Conservation (phyloP, 2,888 invertebrate species). For the Nomada goodeniana region DNA sequence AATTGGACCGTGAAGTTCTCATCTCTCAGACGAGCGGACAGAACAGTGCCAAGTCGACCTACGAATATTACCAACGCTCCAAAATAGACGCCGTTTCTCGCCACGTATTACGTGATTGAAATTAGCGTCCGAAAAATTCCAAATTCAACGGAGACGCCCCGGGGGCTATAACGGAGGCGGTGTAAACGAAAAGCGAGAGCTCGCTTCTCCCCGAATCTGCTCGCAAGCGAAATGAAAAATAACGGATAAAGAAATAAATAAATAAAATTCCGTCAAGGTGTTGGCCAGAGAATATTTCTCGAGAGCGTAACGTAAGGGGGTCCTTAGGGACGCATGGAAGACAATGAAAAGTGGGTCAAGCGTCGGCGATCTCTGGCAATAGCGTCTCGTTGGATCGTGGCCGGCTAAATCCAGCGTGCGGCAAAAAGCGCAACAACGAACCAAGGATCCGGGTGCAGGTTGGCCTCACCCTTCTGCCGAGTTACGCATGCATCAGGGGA, state of each 20-base stretch:
- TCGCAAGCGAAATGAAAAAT: background rate
- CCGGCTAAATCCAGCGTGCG: conserved; percentile 63
- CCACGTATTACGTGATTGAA: too few species aligned
- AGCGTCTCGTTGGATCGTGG: conserved; percentile 30
- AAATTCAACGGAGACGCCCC: too few species aligned
- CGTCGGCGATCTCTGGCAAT: conserved; percentile 52
- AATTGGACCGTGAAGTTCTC: conserved; percentile 23
- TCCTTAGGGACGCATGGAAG: conserved; percentile 28
- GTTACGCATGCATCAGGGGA: conserved; percentile 64
- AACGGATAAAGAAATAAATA: too few species aligned
- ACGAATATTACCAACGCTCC: background rate
- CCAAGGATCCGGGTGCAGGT: conserved; percentile 48
- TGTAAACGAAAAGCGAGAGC: background rate
- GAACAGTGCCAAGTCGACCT: conserved; percentile 12
- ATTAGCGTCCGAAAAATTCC: too few species aligned
- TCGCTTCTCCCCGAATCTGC: background rate
- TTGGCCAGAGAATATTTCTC: background rate
- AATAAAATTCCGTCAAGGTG: background rate
- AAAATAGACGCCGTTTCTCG: conserved; percentile 1
- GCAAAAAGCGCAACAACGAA: conserved; percentile 60
- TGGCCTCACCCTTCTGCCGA: conserved; percentile 49
- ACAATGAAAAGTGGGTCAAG: conserved; percentile 54
- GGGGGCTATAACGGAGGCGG: too few species aligned
- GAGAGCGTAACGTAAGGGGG: background rate
- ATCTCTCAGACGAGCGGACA: conserved; percentile 1